phyloP scores from a whole-genome alignment of 2,888 invertebrate genomes.

The Netelia melanura region DNA sequence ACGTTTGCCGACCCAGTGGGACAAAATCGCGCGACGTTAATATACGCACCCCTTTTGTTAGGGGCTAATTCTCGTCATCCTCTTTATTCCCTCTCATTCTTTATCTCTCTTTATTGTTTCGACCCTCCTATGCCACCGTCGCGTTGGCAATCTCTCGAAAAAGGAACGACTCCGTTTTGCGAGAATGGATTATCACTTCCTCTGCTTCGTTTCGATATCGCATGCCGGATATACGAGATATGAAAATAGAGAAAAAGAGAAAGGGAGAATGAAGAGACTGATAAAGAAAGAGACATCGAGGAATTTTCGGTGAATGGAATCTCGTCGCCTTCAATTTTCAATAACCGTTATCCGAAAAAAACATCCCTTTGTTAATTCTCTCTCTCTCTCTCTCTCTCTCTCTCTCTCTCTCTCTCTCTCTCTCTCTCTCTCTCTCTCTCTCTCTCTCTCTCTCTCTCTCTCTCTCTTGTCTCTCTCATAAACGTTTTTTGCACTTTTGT shows the following conservation, averaged over 20 bases:
- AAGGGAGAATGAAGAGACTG: neutral
- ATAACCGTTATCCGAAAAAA: neutral
- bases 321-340: conserved; percentile 28
- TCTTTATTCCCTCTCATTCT: neutral
- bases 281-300: neutral
- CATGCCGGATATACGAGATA: neutral
- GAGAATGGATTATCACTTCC: neutral
- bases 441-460: too few relatives aligned
- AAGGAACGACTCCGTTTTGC: neutral
- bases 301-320: conserved; percentile 13
- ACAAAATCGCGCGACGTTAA: too few relatives aligned
- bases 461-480: neutral
- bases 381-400: too few relatives aligned
- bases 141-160: neutral
- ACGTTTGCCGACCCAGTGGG: too few relatives aligned
- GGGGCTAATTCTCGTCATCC: neutral
- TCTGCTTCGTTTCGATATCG: neutral
- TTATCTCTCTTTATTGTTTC: neutral
- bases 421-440: too few relatives aligned
- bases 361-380: neutral
- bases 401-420: too few relatives aligned
- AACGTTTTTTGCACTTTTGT: neutral
- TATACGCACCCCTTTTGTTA: too few relatives aligned
- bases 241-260: neutral
- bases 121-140: neutral